Percentiles rank a stretch among this genome's conserved stretches.
Evolutionary conservation across 2,113 vertebrate species (phyloP).

Genomic region (Nothoprocta perdicaria): DNA sequence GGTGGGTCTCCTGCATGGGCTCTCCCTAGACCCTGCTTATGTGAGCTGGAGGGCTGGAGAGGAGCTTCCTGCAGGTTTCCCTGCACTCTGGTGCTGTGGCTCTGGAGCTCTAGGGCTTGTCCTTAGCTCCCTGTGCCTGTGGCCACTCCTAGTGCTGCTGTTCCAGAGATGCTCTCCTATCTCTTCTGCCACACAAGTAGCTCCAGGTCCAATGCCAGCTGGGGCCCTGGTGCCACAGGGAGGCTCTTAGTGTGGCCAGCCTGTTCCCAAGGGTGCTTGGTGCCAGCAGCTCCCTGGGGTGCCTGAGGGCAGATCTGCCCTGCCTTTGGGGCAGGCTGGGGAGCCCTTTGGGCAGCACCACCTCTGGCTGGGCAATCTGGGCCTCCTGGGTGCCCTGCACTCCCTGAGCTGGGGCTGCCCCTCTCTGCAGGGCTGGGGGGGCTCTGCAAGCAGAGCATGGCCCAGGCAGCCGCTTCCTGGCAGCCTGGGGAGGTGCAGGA

Average conservation of each 20-base stretch:
- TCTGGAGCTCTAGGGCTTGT: background rate
- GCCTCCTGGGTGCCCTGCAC: too few relatives aligned
- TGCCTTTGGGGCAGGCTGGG: background rate
- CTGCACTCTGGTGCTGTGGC: background rate
- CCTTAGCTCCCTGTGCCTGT: too few relatives aligned
- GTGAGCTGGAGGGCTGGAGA: too few relatives aligned
- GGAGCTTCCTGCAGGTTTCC: background rate
- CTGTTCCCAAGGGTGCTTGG: background rate
- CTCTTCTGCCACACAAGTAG: background rate
- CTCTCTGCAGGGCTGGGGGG: too few relatives aligned
- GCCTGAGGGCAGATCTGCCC: background rate
- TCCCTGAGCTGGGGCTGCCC: too few relatives aligned
- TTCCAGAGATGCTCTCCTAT: background rate
- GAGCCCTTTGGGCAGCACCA: background rate
- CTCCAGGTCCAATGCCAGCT: background rate
- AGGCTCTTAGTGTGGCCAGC: background rate
- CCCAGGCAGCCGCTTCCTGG: background rate
- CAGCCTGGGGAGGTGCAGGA: background rate
- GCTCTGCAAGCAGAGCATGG: too few relatives aligned
- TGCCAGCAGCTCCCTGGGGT: background rate
- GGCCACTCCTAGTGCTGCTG: too few relatives aligned
- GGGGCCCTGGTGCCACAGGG: accelerated
- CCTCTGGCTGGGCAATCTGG: too few relatives aligned
- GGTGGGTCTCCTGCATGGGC: background rate
- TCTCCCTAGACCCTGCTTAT: background rate